Conservation (phyloP, 1,140 invertebrate genomes). For the Pollicipes pollicipes region DNA sequence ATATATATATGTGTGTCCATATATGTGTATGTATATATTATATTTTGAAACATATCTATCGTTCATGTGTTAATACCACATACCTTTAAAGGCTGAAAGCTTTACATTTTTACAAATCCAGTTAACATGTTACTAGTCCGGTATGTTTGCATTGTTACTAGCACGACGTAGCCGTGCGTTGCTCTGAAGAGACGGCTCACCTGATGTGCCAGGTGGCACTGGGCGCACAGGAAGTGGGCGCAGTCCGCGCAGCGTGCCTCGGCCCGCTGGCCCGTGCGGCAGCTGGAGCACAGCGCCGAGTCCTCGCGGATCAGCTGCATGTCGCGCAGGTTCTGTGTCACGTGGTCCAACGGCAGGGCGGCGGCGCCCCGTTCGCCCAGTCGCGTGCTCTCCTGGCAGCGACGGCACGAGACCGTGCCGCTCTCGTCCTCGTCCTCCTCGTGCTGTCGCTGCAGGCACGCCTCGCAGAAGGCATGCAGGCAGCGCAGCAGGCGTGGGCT, state of each 20-base stretch:
- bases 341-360: background rate
- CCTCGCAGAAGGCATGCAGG: background rate
- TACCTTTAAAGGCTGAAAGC: too few species aligned
- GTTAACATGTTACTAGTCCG: too few species aligned
- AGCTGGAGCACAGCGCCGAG: background rate
- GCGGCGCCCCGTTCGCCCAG: background rate
- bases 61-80: too few species aligned
- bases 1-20: too few species aligned
- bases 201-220: constrained; percentile 83
- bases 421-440: background rate
- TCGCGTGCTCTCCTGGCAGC: background rate
- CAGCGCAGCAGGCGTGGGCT: background rate
- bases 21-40: too few species aligned
- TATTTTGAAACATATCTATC: too few species aligned
- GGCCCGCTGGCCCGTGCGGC: constrained; percentile 29
- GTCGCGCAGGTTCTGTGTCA: background rate
- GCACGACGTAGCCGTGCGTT: too few species aligned
- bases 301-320: background rate
- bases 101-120: too few species aligned
- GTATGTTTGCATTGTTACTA: too few species aligned
- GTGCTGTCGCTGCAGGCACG: background rate
- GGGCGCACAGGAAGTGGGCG: constrained; percentile 76
- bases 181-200: constrained; percentile 13
- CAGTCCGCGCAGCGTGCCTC: constrained; percentile 82
- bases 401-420: background rate